These are phyloP conservation scores for Polyodon spathula DNA, from an alignment of 2,113 vertebrate genomes.

Conservation along the genomic window DNA sequence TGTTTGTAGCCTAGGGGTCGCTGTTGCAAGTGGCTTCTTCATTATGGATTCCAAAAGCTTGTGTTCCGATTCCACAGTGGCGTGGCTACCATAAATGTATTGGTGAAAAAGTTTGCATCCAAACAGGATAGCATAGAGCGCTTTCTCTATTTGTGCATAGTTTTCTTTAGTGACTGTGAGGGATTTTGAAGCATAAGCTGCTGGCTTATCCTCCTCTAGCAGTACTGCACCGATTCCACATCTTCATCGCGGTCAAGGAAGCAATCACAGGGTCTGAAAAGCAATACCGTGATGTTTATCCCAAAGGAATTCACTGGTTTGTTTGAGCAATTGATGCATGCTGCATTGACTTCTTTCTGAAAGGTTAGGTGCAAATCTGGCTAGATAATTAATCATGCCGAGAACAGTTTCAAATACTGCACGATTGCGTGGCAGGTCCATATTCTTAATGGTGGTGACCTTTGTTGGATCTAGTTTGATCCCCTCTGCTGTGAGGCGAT, in stretches of 20 bases:
- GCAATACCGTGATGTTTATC: neutral
- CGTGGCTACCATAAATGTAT: constrained; percentile 10
- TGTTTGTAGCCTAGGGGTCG: constrained; percentile 15
- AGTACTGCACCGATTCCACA: neutral
- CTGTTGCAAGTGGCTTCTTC: constrained; percentile 5
- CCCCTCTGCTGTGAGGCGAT: neutral
- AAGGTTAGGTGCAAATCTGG: constrained; percentile 13
- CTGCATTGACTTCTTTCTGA: constrained; percentile 7
- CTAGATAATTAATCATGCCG: constrained; percentile 10
- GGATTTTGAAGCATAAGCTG: neutral
- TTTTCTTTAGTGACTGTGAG: constrained; percentile 5
- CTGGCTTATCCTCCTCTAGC: constrained; percentile 1
- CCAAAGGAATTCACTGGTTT: constrained; percentile 10
- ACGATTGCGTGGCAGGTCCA: constrained; percentile 1
- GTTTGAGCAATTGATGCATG: neutral
- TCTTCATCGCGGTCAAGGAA: constrained; percentile 5
- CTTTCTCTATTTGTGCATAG: constrained; percentile 8
- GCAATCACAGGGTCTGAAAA: constrained; percentile 3
- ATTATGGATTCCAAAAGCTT: constrained; percentile 20
- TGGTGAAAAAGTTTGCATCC: constrained; percentile 18
- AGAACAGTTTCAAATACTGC: constrained; percentile 14
- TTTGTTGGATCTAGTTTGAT: constrained; percentile 16
- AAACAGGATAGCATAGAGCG: constrained; percentile 1
- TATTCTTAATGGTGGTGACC: constrained; percentile 1
- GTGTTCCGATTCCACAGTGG: constrained; percentile 14